phyloP scores from a whole-genome alignment of 2,888 invertebrate genomes.

The Anticlea derivata region DNA sequence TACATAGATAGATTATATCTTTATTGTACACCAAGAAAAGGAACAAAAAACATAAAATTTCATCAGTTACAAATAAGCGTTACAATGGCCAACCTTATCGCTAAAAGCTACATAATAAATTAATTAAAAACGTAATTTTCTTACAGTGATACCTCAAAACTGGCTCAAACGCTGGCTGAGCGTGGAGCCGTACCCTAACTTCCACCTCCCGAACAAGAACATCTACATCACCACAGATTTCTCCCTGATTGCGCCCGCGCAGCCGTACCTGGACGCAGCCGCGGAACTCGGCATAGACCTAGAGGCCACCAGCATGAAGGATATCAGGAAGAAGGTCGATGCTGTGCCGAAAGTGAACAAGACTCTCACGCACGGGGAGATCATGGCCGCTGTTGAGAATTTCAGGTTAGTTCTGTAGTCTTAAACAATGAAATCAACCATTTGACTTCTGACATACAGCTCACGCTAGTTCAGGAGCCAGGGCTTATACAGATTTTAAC shows the following conservation, averaged over 20 bases:
- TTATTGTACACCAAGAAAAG: no score
- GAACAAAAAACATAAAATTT: no score
- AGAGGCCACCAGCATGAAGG: slow-evolving; percentile 52
- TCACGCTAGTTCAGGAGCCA: no score
- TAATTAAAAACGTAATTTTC: no score
- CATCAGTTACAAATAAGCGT: no score
- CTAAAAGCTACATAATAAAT: no score
- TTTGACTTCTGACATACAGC: no score
- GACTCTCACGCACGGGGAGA: slow-evolving; percentile 55
- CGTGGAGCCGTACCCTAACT: slow-evolving; percentile 80
- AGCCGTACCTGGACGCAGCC: slow-evolving; percentile 57
- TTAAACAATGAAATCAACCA: no score
- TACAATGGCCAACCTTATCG: no score
- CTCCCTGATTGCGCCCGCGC: slow-evolving; percentile 75
- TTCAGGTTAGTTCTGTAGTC: slow-evolving; percentile 58
- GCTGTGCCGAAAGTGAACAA: slow-evolving; percentile 35
- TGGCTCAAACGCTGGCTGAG: slow-evolving; percentile 87
- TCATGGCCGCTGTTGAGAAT: slow-evolving; percentile 70
- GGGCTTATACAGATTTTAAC: no score
- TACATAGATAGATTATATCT: no score
- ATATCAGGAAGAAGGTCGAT: slow-evolving; percentile 59
- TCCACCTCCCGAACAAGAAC: slow-evolving; percentile 89
- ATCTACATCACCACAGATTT: slow-evolving; percentile 89
- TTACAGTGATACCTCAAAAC: slow-evolving; percentile 83
- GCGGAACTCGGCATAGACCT: slow-evolving; percentile 57